A percentile compares a stretch with the other conserved stretches of the same genome.
Evolutionary conservation across 2,113 vertebrate species (phyloP).

Genomic region (Cryptoleucopteryx plumbea): DNA sequence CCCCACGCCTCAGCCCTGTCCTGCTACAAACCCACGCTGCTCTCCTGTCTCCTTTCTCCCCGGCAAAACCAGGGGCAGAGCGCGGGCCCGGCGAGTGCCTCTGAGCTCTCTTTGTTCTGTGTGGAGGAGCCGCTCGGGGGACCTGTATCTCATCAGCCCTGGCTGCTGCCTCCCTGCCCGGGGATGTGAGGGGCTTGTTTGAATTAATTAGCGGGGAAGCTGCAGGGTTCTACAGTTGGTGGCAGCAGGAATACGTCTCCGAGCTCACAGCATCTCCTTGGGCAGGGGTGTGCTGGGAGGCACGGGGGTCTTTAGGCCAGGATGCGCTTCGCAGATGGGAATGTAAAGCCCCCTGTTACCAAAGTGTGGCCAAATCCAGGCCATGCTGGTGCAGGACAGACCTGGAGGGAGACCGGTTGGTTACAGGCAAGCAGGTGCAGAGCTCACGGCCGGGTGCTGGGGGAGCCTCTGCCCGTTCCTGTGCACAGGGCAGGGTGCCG

Average conservation of each 20-base stretch:
- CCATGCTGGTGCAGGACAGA: fast-evolving
- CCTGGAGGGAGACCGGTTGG: not conserved
- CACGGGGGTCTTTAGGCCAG: not conserved
- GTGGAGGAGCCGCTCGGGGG: not conserved
- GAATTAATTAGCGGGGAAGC: conserved; percentile 6
- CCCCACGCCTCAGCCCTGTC: not conserved
- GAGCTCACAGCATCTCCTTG: not conserved
- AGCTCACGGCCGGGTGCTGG: not conserved
- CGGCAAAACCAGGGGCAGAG: not conserved
- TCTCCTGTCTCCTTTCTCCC: not conserved
- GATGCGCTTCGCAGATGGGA: fast-evolving
- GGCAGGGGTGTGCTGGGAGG: fast-evolving
- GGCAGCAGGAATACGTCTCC: not conserved
- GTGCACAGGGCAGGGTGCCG: fast-evolving
- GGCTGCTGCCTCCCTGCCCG: not conserved
- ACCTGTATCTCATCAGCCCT: conserved; percentile 16
- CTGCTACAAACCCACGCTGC: not conserved
- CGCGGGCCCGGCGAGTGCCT: not conserved
- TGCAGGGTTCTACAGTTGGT: not conserved
- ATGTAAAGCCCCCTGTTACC: not conserved
- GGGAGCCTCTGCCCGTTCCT: not conserved
- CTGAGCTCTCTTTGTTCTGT: conserved; percentile 30
- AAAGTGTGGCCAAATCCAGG: not conserved
- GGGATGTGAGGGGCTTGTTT: not conserved
- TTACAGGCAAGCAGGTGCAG: not conserved